Evolutionary conservation across 2,113 vertebrate species (phyloP), one percentile per base, ranked within the genome.

Genomic region (Silurus meridionalis): DNA sequence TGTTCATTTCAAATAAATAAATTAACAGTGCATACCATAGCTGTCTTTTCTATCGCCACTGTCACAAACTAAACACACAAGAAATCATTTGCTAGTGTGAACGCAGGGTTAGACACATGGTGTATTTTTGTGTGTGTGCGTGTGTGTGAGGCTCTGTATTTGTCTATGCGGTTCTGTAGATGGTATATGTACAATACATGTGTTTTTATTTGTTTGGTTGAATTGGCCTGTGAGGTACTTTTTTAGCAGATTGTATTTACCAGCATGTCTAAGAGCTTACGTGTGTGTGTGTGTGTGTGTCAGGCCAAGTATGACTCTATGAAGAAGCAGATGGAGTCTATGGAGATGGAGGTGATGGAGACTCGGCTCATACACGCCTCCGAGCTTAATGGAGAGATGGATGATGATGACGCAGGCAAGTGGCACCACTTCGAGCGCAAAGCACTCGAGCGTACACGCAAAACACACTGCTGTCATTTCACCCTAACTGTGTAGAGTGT

Each of bases 321-420:
- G 93, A 98, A 97, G 92, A 99, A 99, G 89, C 96, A 98, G 90
- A 97, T 96, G 97, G 97, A 98, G 85, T 96, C 96, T 0, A 98
- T 99, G 97, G 98, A 99, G 91, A 97, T 99, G 96, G 98, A 99
- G 84, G 98, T 99, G 93, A 98, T 99, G 97, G 98, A 99, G 89
- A 96, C 98, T 84, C 94, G 97, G 61, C 97, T 99, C 88, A 97
- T 99, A 88, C 94, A 96, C n/a, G 98, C 98, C 0, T 97, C 98
- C 0, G 98, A 99, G 87, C 95, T 99, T 90, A 99, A 98, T 0
- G 97, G 97, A 53, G 97, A 98, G 87, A 93, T 97, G n/a, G 97
- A 98, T 0, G 97, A 97, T 21, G 97, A 97, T 0, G 97, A 97
- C 66, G 90, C 97, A 61, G 97, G 98, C 97, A 74, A 91, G 92